Evolutionary conservation across 30 jellyfish, hydroid and myxozoan species (phyloP).

Genomic region (Catostylus mosaicus): DNA sequence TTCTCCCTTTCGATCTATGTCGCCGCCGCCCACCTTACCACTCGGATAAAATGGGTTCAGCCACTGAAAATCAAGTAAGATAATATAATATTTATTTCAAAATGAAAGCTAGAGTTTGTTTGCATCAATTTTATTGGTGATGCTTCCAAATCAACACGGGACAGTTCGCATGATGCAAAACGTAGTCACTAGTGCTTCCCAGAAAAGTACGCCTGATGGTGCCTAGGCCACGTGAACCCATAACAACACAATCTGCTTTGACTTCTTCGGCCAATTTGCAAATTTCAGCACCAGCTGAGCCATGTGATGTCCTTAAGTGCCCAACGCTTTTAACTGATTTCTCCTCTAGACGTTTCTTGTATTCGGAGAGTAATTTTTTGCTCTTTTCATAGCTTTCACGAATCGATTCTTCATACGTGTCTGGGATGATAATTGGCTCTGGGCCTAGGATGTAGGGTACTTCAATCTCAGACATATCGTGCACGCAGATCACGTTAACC

Average conservation of each 20-base stretch:
- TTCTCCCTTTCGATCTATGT: no score
- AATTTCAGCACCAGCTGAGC: constrained; percentile 81
- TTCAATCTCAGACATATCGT: constrained; percentile 77
- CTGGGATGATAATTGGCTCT: constrained; percentile 72
- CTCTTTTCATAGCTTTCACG: constrained; percentile 72
- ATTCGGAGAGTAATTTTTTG: constrained; percentile 60
- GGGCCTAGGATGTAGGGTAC: constrained; percentile 79
- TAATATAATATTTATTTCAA: no score
- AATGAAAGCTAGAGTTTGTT: background rate
- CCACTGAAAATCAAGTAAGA: no score
- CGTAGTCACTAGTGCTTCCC: constrained; percentile 95
- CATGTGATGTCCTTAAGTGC: constrained; percentile 71
- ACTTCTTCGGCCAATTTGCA: constrained; percentile 72
- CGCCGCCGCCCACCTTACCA: no score
- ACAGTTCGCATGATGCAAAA: constrained; percentile 81
- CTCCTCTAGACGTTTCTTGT: constrained; percentile 64
- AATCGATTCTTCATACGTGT: constrained; percentile 65
- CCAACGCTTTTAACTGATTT: constrained; percentile 69
- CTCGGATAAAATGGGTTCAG: no score
- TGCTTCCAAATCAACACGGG: constrained; percentile 80
- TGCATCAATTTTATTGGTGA: constrained; percentile 22
- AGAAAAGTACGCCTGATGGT: constrained; percentile 79
- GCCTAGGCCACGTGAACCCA: constrained; percentile 95
- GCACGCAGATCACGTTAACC: constrained; percentile 65
- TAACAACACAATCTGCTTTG: constrained; percentile 67